Evolutionary conservation across 2,888 invertebrate species (phyloP).

Genomic region (Philereme vetulata): DNA sequence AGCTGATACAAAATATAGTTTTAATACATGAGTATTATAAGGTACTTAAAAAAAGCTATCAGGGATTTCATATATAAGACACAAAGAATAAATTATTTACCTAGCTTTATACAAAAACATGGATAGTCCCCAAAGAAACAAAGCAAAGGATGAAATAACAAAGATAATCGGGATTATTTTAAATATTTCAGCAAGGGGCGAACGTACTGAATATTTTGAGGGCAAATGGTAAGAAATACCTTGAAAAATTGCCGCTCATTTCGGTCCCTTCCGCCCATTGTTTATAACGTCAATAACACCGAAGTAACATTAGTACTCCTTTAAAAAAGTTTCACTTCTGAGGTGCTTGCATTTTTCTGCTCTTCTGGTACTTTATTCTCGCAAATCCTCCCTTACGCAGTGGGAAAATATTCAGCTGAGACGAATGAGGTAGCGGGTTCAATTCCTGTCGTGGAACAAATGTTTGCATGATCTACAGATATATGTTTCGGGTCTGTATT

Average conservation of each 20-base stretch:
- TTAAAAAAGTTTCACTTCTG: neutral
- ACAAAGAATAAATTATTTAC: conserved; percentile 4
- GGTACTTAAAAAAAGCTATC: neutral
- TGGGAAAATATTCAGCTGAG: too few species aligned
- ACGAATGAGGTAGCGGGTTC: too few species aligned
- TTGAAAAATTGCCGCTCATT: conserved; percentile 49
- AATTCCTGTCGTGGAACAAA: too few species aligned
- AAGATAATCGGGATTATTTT: conserved; percentile 45
- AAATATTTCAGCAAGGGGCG: conserved; percentile 45
- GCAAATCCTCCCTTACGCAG: too few species aligned
- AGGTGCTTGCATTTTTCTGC: too few species aligned
- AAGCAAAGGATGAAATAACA: conserved; percentile 41
- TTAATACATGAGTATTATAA: too few species aligned
- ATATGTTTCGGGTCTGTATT: too few species aligned
- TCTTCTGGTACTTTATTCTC: too few species aligned
- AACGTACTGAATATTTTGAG: conserved; percentile 44
- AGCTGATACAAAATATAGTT: too few species aligned
- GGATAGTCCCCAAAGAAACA: conserved; percentile 17
- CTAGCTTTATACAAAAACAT: conserved; percentile 4
- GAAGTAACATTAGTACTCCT: neutral
- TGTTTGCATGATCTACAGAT: too few species aligned
- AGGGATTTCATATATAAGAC: neutral
- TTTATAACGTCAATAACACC: conserved; percentile 40
- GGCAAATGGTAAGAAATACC: conserved; percentile 32
- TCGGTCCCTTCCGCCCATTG: conserved; percentile 39